Percentiles rank a stretch among this genome's conserved stretches.
phyloP scores from a whole-genome alignment of 1,140 invertebrate genomes.

The Drosophila fuyamai region DNA sequence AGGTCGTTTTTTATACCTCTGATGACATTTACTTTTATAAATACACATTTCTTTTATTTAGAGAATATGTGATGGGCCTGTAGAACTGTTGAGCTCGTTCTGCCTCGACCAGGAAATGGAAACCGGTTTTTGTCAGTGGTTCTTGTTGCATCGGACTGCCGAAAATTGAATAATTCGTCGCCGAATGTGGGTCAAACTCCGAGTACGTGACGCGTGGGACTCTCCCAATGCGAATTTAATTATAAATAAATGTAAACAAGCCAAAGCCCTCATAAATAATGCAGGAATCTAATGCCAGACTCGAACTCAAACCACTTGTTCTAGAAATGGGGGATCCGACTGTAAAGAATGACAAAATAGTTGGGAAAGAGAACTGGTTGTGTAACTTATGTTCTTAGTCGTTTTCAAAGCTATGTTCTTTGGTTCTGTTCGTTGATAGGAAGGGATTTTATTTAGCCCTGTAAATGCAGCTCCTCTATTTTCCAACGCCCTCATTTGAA shows the following conservation, averaged over 20 bases:
- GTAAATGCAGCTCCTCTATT: neutral
- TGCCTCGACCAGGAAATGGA: slow-evolving; percentile 49
- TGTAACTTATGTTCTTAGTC: slow-evolving; percentile 9
- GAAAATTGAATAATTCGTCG: slow-evolving; percentile 66
- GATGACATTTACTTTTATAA: slow-evolving; percentile 47
- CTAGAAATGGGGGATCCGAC: too few species aligned
- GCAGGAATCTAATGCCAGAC: slow-evolving; percentile 31
- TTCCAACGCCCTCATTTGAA: neutral
- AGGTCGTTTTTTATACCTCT: neutral
- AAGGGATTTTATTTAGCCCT: neutral
- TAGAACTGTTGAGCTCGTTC: slow-evolving; percentile 35
- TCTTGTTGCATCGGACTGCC: slow-evolving; percentile 33
- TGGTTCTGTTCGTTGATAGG: neutral
- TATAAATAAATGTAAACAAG: slow-evolving; percentile 27
- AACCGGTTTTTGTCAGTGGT: slow-evolving; percentile 19
- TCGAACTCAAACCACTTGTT: slow-evolving; percentile 6
- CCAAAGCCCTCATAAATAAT: slow-evolving; percentile 64
- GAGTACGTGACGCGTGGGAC: slow-evolving; percentile 40
- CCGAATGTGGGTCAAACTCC: slow-evolving; percentile 59
- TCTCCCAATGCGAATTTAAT: slow-evolving; percentile 14
- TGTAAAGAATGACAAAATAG: neutral
- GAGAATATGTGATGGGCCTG: slow-evolving; percentile 8
- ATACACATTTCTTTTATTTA: slow-evolving; percentile 39
- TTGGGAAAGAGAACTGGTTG: neutral
- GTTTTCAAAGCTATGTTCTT: neutral